These are phyloP conservation scores for Bombus fervidus DNA, from an alignment of 1,140 invertebrate genomes.

Conservation along the genomic window DNA sequence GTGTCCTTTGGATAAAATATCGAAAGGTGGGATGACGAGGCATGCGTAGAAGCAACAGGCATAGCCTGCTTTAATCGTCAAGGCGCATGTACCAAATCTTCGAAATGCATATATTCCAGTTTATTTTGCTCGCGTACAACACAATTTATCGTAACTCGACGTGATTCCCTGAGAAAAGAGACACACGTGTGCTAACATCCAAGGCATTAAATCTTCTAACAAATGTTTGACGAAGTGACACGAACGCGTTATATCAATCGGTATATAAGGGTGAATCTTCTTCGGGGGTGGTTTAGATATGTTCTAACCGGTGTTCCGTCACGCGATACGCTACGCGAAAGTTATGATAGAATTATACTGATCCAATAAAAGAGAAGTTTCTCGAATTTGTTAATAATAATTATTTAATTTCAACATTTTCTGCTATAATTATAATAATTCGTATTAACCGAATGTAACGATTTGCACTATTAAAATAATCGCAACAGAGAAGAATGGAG, in stretches of 20 bases:
- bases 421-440: background rate
- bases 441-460: background rate
- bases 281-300: conserved; percentile 65
- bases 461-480: background rate
- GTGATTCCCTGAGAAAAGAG: background rate
- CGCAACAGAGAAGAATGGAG: background rate
- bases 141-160: background rate
- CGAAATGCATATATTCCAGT: conserved; percentile 39
- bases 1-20: background rate
- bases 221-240: background rate
- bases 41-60: conserved; percentile 35
- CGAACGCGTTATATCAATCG: conserved; percentile 34
- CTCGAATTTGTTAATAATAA: background rate
- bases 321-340: background rate
- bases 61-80: background rate
- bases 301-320: conserved; percentile 28
- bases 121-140: conserved; percentile 11
- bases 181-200: background rate
- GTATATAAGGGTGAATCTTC: conserved; percentile 72
- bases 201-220: background rate
- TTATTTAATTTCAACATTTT: background rate
- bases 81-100: conserved; percentile 49
- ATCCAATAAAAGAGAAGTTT: background rate
- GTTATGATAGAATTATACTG: background rate
- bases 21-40: background rate